These are phyloP conservation scores for Gobionotothen gibberifrons DNA, from an alignment of 2,797 vertebrate genomes.

Conservation along the genomic window DNA sequence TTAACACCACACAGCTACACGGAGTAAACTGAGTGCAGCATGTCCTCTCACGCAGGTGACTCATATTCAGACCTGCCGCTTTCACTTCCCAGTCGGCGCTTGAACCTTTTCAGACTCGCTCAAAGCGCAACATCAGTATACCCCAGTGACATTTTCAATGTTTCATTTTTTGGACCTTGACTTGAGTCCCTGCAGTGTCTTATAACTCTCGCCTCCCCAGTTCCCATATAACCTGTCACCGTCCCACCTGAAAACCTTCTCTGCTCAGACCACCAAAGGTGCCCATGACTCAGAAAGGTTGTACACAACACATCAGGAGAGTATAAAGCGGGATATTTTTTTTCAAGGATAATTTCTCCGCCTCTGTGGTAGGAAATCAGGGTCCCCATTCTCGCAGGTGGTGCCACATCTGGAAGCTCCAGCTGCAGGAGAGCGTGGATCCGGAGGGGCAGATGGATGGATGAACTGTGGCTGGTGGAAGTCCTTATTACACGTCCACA, in stretches of 20 bases:
- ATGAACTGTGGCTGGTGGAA: conserved; percentile 67
- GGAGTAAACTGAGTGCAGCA: conserved; percentile 26
- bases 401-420: conserved; percentile 76
- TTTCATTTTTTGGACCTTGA: conserved; percentile 68
- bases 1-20: conserved; percentile 29
- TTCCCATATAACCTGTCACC: conserved; percentile 65
- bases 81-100: conserved; percentile 66
- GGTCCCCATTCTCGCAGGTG: conserved; percentile 57
- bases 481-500: conserved; percentile 71
- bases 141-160: conserved; percentile 55
- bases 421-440: conserved; percentile 61
- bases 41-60: conserved; percentile 50
- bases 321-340: conserved; percentile 13
- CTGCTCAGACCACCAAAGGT: conserved; percentile 64
- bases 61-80: conserved; percentile 67
- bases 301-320: conserved; percentile 46
- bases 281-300: conserved; percentile 63
- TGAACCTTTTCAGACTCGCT: conserved; percentile 71
- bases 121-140: conserved; percentile 63
- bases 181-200: conserved; percentile 62
- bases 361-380: conserved; percentile 53
- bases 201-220: conserved; percentile 43
- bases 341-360: conserved; percentile 43
- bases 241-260: conserved; percentile 56
- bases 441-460: conserved; percentile 67